A percentile compares a stretch with the other conserved stretches of the same genome.
Evolutionary conservation across 2,113 vertebrate species (phyloP).

Genomic region (Gambusia affinis): DNA sequence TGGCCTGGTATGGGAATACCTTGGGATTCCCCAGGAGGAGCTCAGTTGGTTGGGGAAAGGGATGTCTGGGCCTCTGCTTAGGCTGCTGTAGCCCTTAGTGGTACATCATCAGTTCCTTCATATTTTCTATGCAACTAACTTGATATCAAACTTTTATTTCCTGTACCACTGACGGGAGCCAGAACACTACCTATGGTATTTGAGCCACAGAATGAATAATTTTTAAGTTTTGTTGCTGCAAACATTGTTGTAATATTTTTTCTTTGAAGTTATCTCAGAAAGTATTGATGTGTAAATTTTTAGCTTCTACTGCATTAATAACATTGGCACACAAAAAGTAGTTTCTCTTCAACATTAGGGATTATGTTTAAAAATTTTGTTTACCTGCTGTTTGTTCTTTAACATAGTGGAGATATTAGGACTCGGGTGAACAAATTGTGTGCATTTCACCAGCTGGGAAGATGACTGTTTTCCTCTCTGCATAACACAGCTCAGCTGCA

Average conservation of each 20-base stretch:
- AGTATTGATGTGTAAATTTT: too few relatives aligned
- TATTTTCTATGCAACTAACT: not conserved
- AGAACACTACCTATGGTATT: not conserved
- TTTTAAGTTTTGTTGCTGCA: too few relatives aligned
- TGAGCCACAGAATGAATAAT: not conserved
- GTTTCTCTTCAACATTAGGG: not conserved
- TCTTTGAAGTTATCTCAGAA: too few relatives aligned
- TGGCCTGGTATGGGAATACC: too few relatives aligned
- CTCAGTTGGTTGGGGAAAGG: too few relatives aligned
- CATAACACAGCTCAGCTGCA: conserved; percentile 21
- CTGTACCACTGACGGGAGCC: not conserved
- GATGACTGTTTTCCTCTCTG: conserved; percentile 64
- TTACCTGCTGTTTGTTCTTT: conserved; percentile 9
- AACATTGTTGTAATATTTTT: not conserved
- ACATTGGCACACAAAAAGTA: too few relatives aligned
- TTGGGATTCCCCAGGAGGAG: too few relatives aligned
- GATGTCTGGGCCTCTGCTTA: too few relatives aligned
- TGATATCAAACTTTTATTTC: not conserved
- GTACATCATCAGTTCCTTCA: not conserved
- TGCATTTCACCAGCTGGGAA: conserved; percentile 37
- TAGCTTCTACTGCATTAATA: too few relatives aligned
- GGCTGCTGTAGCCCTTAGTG: too few relatives aligned
- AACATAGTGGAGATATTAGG: conserved; percentile 19
- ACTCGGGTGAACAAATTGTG: conserved; percentile 57
- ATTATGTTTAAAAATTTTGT: not conserved